phyloP scores from a whole-genome alignment of 2,797 vertebrate species.

The Centropyge bicolor region DNA sequence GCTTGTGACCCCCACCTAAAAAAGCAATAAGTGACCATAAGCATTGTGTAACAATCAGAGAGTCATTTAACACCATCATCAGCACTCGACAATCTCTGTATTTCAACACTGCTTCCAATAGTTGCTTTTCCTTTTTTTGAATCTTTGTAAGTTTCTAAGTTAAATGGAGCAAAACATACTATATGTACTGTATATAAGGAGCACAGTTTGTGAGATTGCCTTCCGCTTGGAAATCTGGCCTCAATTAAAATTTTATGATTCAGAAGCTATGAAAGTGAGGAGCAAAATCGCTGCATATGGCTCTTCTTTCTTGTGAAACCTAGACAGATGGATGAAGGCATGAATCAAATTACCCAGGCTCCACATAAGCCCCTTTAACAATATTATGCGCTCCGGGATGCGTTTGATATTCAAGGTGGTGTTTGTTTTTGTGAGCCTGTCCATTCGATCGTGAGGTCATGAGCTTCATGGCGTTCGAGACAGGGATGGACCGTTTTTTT shows the following conservation, averaged over 20 bases:
- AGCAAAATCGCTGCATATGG: slow-evolving; percentile 29
- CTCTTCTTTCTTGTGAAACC: slow-evolving; percentile 23
- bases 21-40: too few species aligned
- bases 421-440: slow-evolving; percentile 41
- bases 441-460: slow-evolving; percentile 29
- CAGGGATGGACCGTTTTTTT: slow-evolving; percentile 5
- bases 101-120: too few species aligned
- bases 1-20: background rate
- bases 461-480: slow-evolving; percentile 9
- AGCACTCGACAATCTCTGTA: too few species aligned
- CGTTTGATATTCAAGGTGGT: slow-evolving; percentile 64
- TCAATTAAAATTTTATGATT: slow-evolving; percentile 28
- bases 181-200: background rate
- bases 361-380: slow-evolving; percentile 30
- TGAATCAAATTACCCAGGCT: slow-evolving; percentile 49
- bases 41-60: too few species aligned
- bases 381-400: slow-evolving; percentile 48
- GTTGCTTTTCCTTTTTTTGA: too few species aligned
- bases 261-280: background rate
- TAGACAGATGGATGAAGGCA: slow-evolving; percentile 53
- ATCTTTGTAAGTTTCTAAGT: too few species aligned
- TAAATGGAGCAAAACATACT: background rate
- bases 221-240: slow-evolving; percentile 14
- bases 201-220: background rate
- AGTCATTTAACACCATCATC: too few species aligned